These are phyloP conservation scores for Ctenochaetus hawaiiensis DNA, from an alignment of 2,797 vertebrate species.

Conservation along the genomic window DNA sequence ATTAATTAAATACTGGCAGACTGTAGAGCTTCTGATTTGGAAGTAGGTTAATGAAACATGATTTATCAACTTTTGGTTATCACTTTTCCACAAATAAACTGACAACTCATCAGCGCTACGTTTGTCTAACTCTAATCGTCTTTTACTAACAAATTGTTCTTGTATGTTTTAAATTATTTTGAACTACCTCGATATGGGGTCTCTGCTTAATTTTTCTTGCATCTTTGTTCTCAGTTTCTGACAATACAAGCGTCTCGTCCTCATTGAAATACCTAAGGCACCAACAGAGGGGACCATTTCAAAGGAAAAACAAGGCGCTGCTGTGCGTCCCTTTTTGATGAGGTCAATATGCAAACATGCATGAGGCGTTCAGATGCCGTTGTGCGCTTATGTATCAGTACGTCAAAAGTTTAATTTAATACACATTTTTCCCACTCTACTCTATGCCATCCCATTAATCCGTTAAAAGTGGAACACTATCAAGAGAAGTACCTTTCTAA, in stretches of 20 bases:
- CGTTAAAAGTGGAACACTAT: not conserved
- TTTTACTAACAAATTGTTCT: not conserved
- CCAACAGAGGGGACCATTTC: no score
- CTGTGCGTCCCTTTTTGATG: conserved; percentile 45
- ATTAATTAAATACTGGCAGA: not conserved
- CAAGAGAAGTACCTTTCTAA: not conserved
- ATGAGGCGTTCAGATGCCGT: conserved; percentile 36
- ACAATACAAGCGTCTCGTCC: no score
- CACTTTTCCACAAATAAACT: not conserved
- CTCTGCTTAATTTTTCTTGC: no score
- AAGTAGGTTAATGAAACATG: not conserved
- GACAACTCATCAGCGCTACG: not conserved
- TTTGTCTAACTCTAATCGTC: not conserved
- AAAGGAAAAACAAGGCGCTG: conserved; percentile 10
- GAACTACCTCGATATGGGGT: not conserved
- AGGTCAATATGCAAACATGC: conserved; percentile 23
- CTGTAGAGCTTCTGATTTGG: no score
- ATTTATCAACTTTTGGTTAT: not conserved
- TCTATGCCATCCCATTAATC: not conserved
- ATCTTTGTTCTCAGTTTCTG: not conserved
- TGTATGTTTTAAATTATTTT: not conserved
- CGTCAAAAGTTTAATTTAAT: not conserved
- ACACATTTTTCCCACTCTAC: no score
- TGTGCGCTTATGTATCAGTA: not conserved
- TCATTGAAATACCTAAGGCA: no score